phyloP scores from a whole-genome alignment of 2,113 vertebrate genomes.

The Geococcyx californianus region DNA sequence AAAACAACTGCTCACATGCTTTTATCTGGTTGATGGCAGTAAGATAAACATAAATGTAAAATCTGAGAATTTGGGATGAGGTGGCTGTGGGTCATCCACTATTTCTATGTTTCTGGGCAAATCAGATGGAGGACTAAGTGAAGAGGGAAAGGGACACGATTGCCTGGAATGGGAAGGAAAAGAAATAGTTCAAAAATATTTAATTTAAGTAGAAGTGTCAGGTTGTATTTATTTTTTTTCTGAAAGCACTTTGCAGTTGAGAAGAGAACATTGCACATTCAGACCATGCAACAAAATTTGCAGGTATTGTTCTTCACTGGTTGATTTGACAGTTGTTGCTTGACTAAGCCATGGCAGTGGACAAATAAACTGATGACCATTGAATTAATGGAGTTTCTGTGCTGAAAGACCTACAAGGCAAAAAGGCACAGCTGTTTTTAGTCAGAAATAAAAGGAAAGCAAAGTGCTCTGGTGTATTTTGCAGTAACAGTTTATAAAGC shows the following conservation, averaged over 20 bases:
- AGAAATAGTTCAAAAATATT: not conserved
- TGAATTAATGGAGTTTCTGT: not conserved
- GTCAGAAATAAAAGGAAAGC: not conserved
- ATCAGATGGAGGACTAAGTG: not conserved
- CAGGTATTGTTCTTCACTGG: not conserved
- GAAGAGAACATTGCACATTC: not conserved
- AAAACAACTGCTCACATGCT: not conserved
- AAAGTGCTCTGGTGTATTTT: not conserved
- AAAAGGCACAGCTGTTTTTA: not conserved
- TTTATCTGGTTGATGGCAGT: not conserved
- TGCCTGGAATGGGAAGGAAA: not conserved
- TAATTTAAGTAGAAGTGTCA: not conserved
- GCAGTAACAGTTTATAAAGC: not conserved
- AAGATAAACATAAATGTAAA: not conserved
- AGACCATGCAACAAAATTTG: not conserved
- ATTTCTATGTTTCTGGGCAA: not conserved
- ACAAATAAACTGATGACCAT: not conserved
- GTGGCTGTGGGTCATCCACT: not conserved
- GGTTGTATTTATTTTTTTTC: not conserved
- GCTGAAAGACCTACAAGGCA: not conserved
- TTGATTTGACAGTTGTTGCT: not conserved
- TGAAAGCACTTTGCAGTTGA: not conserved
- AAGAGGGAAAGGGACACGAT: accelerated
- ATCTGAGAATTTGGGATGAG: not conserved
- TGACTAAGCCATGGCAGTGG: not conserved